Conservation (phyloP, 1,140 invertebrate genomes). For the Dreissena polymorpha region DNA sequence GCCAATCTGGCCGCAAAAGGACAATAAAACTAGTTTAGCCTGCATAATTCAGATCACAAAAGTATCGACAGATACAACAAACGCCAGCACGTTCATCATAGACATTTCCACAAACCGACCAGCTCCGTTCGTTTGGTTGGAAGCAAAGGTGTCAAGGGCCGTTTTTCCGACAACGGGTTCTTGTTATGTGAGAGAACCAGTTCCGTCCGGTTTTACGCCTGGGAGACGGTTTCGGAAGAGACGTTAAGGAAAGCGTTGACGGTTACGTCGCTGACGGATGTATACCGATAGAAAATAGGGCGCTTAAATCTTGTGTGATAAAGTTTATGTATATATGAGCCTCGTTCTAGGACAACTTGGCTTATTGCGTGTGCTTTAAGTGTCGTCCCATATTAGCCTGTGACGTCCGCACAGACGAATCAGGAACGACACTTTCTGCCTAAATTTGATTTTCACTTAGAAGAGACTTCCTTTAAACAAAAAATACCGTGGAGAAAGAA, state of each 20-base stretch:
- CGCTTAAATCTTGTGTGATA: too few relatives aligned
- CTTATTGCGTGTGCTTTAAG: too few relatives aligned
- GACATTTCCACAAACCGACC: constrained; percentile 80
- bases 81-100: constrained; percentile 52
- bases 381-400: too few relatives aligned
- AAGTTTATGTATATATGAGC: too few relatives aligned
- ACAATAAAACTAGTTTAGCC: background rate
- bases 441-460: too few relatives aligned
- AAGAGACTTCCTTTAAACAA: too few relatives aligned
- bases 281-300: constrained; percentile 46
- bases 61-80: constrained; percentile 22
- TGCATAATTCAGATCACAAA: constrained; percentile 51
- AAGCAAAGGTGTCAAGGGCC: constrained; percentile 79
- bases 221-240: constrained; percentile 59
- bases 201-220: constrained; percentile 74
- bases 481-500: too few relatives aligned
- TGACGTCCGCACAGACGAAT: too few relatives aligned
- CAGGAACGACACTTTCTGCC: too few relatives aligned
- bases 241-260: constrained; percentile 65
- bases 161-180: constrained; percentile 86
- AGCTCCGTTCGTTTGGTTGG: constrained; percentile 86
- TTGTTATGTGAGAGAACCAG: constrained; percentile 68
- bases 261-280: constrained; percentile 75
- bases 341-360: too few relatives aligned
- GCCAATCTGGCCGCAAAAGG: too few relatives aligned